Evolutionary conservation across 2,113 vertebrate genomes (phyloP).

Genomic region (Semnopithecus entellus): DNA sequence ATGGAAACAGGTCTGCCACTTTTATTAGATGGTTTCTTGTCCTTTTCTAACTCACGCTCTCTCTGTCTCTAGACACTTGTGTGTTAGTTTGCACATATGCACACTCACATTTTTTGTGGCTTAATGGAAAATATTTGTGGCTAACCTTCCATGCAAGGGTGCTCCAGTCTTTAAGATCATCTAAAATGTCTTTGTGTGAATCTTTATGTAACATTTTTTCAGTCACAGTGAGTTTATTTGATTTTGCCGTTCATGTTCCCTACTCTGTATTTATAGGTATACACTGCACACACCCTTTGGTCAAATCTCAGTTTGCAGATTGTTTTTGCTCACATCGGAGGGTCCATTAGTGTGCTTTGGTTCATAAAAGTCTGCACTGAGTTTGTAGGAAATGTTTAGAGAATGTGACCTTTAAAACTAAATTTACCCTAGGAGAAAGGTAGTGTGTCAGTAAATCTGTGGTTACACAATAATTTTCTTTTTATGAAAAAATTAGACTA

Average conservation of each 20-base stretch:
- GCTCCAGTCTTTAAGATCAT: slow-evolving; percentile 73
- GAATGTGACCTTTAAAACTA: slow-evolving; percentile 77
- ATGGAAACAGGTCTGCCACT: neutral
- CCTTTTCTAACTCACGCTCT: neutral
- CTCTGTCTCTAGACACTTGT: neutral
- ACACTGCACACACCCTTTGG: slow-evolving; percentile 70
- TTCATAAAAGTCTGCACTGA: slow-evolving; percentile 74
- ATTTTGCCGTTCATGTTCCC: slow-evolving; percentile 70
- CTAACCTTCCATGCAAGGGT: slow-evolving; percentile 44
- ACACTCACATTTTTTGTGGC: slow-evolving; percentile 60
- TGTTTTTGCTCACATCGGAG: slow-evolving; percentile 79
- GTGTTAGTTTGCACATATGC: too few species aligned
- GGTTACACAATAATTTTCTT: slow-evolving; percentile 71
- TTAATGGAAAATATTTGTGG: slow-evolving; percentile 66
- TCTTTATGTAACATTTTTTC: slow-evolving; percentile 53
- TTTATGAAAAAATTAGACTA: slow-evolving; percentile 56
- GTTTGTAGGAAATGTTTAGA: slow-evolving; percentile 75
- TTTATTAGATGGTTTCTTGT: slow-evolving; percentile 3
- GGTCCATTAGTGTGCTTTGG: slow-evolving; percentile 59
- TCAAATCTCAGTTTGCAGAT: slow-evolving; percentile 64
- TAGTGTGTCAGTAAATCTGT: slow-evolving; percentile 72
- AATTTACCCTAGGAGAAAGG: slow-evolving; percentile 68
- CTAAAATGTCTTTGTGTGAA: slow-evolving; percentile 53
- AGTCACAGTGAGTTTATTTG: slow-evolving; percentile 65
- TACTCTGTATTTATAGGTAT: slow-evolving; percentile 73